Conservation (phyloP, 1,140 invertebrate genomes). For the Drosophila novamexicana region DNA sequence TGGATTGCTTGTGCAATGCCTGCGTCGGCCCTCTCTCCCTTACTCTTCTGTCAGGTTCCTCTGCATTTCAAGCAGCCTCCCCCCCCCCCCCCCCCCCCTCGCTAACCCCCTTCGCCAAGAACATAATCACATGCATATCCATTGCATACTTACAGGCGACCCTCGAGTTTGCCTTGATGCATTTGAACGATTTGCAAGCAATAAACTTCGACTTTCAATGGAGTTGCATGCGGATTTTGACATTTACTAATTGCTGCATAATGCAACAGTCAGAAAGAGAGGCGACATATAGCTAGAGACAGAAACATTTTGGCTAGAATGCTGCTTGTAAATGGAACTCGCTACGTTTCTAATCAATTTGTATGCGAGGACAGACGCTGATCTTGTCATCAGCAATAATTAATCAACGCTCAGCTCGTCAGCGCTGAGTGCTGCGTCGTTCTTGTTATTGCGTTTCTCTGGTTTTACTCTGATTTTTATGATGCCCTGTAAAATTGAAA, state of each 20-base stretch:
- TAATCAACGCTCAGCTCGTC: constrained; percentile 58
- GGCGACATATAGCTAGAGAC: background rate
- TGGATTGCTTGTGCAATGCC: background rate
- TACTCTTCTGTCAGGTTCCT: background rate
- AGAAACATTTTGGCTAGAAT: background rate
- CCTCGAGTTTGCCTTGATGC: constrained; percentile 28
- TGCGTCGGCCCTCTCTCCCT: background rate
- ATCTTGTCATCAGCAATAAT: constrained; percentile 57
- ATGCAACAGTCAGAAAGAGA: constrained; percentile 5
- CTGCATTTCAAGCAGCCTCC: background rate
- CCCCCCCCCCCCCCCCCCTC: background rate
- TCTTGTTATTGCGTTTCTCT: constrained; percentile 10
- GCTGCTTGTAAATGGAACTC: constrained; percentile 4
- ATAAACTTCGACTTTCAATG: constrained; percentile 73
- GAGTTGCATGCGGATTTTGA: constrained; percentile 36
- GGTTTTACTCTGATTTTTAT: constrained; percentile 21
- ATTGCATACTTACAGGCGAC: constrained; percentile 56
- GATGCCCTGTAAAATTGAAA: background rate
- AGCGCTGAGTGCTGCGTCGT: constrained; percentile 14
- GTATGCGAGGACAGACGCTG: background rate
- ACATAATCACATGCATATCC: constrained; percentile 69
- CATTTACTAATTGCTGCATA: constrained; percentile 50
- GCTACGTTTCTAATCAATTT: constrained; percentile 44
- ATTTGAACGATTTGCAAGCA: constrained; percentile 50
- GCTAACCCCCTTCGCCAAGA: constrained; percentile 11